Percentiles rank a stretch among this genome's conserved stretches.
These are phyloP conservation scores for Apeira syringaria DNA, from an alignment of 2,888 invertebrate genomes.

Conservation along the genomic window DNA sequence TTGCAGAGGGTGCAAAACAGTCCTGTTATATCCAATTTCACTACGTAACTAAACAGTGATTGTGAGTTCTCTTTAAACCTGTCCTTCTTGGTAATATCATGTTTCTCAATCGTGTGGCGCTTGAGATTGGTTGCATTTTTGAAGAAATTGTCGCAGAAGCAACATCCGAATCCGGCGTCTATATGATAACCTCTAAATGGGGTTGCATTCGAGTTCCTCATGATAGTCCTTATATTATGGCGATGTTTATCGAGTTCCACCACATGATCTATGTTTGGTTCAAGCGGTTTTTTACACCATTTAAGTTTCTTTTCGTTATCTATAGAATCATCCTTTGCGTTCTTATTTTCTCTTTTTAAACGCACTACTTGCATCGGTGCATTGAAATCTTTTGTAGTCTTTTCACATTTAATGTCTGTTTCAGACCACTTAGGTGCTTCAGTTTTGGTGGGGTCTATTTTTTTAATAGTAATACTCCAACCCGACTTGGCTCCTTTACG, in stretches of 20 bases:
- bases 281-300: slow-evolving; percentile 8
- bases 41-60: slow-evolving; percentile 27
- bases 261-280: slow-evolving; percentile 3
- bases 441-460: slow-evolving; percentile 1
- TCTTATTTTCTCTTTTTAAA: not conserved
- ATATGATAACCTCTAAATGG: slow-evolving; percentile 41
- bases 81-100: slow-evolving; percentile 10
- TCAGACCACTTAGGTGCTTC: not conserved
- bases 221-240: slow-evolving; percentile 36
- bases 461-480: slow-evolving; percentile 12
- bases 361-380: too few species aligned
- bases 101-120: slow-evolving; percentile 39
- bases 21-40: slow-evolving; percentile 58
- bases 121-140: slow-evolving; percentile 47
- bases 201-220: slow-evolving; percentile 45
- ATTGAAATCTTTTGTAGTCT: too few species aligned
- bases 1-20: slow-evolving; percentile 54
- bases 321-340: not conserved
- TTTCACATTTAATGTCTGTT: slow-evolving; percentile 2
- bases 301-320: slow-evolving; percentile 5
- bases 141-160: slow-evolving; percentile 46
- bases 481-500: slow-evolving; percentile 9
- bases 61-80: slow-evolving; percentile 19
- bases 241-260: slow-evolving; percentile 25
- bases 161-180: slow-evolving; percentile 47